Conservation (phyloP, 2,797 vertebrate species). For the Sebastes steindachneri region DNA sequence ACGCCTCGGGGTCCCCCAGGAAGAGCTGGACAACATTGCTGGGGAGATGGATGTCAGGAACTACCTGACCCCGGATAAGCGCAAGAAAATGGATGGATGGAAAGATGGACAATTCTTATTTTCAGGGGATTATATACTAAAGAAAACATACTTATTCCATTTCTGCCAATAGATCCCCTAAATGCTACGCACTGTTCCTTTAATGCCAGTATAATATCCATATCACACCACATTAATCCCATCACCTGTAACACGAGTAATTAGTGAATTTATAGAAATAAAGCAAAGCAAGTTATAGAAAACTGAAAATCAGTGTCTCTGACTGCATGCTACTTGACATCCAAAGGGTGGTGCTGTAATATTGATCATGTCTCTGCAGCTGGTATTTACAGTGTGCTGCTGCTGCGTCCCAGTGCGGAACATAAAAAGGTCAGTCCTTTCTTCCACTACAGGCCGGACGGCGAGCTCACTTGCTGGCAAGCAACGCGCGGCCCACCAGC, state of each 20-base stretch:
- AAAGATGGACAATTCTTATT: too few species aligned
- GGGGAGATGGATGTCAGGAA: too few species aligned
- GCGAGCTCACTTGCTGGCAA: constrained; percentile 64
- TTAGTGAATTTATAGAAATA: background rate
- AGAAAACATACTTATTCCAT: too few species aligned
- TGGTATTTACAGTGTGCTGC: constrained; percentile 22
- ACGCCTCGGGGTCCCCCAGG: too few species aligned
- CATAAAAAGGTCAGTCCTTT: constrained; percentile 30
- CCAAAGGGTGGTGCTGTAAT: constrained; percentile 17
- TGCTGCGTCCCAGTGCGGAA: constrained; percentile 25
- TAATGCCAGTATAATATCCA: background rate
- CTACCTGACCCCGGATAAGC: too few species aligned
- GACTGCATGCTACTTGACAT: background rate
- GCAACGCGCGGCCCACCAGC: constrained; percentile 79
- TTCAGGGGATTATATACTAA: too few species aligned
- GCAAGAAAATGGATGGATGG: too few species aligned
- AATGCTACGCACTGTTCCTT: background rate
- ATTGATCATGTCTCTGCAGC: constrained; percentile 13
- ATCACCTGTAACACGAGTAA: background rate
- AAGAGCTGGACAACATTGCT: too few species aligned
- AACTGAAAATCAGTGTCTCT: background rate
- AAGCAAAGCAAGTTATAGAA: constrained; percentile 11
- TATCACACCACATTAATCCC: background rate
- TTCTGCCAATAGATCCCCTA: too few species aligned
- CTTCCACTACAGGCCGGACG: background rate